Evolutionary conservation across 2,797 vertebrate genomes (phyloP), one percentile per base, ranked within the genome.

Genomic region (Iguana delicatissima): DNA sequence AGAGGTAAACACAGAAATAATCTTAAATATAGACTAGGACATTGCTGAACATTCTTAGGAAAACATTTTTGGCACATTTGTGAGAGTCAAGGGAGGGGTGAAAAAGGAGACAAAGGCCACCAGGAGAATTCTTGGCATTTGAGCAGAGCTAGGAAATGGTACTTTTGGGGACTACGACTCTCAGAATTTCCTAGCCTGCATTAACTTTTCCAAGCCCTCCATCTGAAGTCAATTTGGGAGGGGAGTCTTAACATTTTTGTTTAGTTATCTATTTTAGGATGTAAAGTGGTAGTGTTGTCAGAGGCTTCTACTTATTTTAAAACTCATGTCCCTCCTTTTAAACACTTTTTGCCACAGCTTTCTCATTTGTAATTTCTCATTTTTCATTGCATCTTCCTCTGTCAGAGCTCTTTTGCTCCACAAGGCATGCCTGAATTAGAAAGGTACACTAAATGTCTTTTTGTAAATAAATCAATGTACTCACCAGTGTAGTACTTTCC

Each of bases 1-100:
- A 83, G 84, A 93, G 85, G 93, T 93, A 77, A 81, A 46, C 52
- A 74, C 77, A 83, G 32, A 86, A 76, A 64, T 80, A 77, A 67
- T 81, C 59, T 87, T 52, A 76, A 90, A 90, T 87, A 83, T 74
- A 50, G 79, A 64, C 38, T 22, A 77, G 38, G 59, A 50, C 67
- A 67, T 9, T 42, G 76, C 18, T 46, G 73, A 64, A 87, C 46
- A 42, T 81, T 90, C 80, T 38, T 42, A 38, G 38, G 22, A 64
- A 12, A 46, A 32, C 42, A 10, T 67, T 62, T 79, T 42, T 38
- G n/a, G 80, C 35, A 62, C 32, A 22, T 59, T 59, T 57, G 16
- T 62, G 35, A 57, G 16, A 82, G n/a, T 82, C 22, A 24, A 42
- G 35, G 55, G 20, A 59, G 29, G 13, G 46, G 20, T 24, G 29